Base-by-base conservation (phyloP, 2,113 vertebrate species). In the Marmota monax region DNA sequence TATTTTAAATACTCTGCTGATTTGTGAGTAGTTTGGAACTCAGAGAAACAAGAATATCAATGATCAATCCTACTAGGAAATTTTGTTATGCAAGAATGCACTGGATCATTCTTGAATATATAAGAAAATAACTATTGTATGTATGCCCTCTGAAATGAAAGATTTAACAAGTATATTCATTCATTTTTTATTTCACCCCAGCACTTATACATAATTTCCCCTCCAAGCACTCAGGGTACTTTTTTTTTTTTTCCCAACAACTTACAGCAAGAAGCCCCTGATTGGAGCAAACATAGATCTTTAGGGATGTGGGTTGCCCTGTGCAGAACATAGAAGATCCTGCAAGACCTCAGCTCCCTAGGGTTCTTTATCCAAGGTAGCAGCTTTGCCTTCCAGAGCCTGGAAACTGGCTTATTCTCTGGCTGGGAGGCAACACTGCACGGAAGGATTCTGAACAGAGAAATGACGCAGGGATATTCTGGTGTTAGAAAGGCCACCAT, bases 351-450 rank as follows among this genome's bases (percentile, higher is more conserved):
- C 0, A 42, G 37, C 76, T 29, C 1, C 42, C 4, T 12, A 1
- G 51, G 32, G 51, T 9, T 63, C 69, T 56, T n/a, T 48, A 32
- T 13, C 45, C 8, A 76, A 82, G 0, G 4, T 14, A 32, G 13
- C 2, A 0, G n/a, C 74, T 1, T n/a, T 56, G 1, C 1, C 13
- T 7, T 29, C 22, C 0, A 18, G 63, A 37, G 1, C 51, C 77
- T 56, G 84, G 29, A 12, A 58, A 18, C 12, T 2, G 51, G 18
- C 63, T 0, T 39, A 61, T 45, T 45, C 51, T 29, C 32, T 18
- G 82, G 67, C 29, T 94, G 25, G 20, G 12, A 34, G 48, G 56
- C 56, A 9, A 58, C 2, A 32, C 17, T 32, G 5, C 27, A 0
- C 12, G 16, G 70, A 14, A 65, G 42, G n/a, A 12, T 29, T 12